Evolutionary conservation across 2,888 invertebrate species (phyloP).

Genomic region (Chrysolina americana): DNA sequence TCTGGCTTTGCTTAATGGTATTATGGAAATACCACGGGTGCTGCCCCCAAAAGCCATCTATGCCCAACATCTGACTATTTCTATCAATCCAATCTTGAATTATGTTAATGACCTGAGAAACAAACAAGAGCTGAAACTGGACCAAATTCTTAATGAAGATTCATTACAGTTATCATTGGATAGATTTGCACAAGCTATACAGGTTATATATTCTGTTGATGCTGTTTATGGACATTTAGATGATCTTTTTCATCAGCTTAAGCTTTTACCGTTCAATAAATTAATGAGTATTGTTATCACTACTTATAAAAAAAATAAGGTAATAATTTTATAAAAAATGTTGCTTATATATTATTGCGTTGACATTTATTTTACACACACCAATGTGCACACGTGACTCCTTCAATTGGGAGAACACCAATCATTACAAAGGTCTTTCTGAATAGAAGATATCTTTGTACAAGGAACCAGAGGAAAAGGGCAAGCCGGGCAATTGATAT

Average conservation of each 20-base stretch:
- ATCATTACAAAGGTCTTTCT: too few relatives aligned
- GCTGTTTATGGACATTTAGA: constrained; percentile 87
- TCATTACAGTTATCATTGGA: constrained; percentile 78
- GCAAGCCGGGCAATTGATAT: too few relatives aligned
- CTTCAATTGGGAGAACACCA: too few relatives aligned
- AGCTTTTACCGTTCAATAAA: constrained; percentile 77
- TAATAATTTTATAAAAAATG: constrained; percentile 34
- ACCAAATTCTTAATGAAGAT: constrained; percentile 55
- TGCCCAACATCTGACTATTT: constrained; percentile 73
- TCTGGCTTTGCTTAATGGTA: constrained; percentile 77
- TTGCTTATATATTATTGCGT: too few relatives aligned
- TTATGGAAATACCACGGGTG: constrained; percentile 72
- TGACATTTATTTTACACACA: too few relatives aligned
- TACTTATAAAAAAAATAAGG: constrained; percentile 70
- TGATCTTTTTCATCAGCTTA: constrained; percentile 75
- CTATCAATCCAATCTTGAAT: constrained; percentile 56
- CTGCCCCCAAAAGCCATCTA: constrained; percentile 76
- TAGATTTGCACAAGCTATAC: constrained; percentile 86
- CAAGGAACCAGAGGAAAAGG: too few relatives aligned
- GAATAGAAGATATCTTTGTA: too few relatives aligned
- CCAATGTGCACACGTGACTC: too few relatives aligned
- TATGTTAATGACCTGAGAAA: constrained; percentile 55
- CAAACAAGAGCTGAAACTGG: constrained; percentile 51
- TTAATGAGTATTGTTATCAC: constrained; percentile 77
- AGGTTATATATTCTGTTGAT: constrained; percentile 83